Conservation (phyloP, 2,888 invertebrate species). For the Ormyrus pomaceus region DNA sequence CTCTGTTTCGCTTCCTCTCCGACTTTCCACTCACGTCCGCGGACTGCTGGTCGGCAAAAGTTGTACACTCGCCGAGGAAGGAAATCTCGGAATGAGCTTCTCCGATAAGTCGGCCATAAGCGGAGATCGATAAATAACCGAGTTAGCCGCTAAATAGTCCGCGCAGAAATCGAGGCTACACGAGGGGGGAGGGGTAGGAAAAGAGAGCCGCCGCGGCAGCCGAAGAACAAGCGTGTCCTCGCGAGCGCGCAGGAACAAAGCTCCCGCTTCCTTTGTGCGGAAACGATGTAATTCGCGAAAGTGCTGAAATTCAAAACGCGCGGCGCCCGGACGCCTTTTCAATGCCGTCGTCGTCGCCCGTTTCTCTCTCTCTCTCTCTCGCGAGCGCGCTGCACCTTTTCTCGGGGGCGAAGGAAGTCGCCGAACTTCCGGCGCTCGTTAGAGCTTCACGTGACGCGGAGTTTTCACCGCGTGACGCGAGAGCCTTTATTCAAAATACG, state of each 20-base stretch:
- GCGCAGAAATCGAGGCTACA: constrained; percentile 4
- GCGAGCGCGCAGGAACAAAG: constrained; percentile 39
- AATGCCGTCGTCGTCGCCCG: constrained; percentile 10
- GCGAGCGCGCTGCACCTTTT: not conserved
- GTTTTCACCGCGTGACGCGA: not conserved
- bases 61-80: too few species aligned
- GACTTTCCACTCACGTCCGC: too few species aligned
- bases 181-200: not conserved
- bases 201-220: not conserved
- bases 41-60: too few species aligned
- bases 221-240: constrained; percentile 32
- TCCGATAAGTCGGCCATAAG: too few species aligned
- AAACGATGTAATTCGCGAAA: constrained; percentile 54
- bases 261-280: constrained; percentile 43
- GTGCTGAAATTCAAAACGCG: constrained; percentile 55
- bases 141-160: not conserved
- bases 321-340: not conserved
- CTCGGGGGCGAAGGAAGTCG: not conserved
- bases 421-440: constrained; percentile 38
- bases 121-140: not conserved
- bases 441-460: constrained; percentile 20
- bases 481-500: constrained; percentile 18
- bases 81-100: too few species aligned
- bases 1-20: too few species aligned
- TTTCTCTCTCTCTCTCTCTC: not conserved